Base-by-base conservation (phyloP, 2,888 invertebrate species). In the Dolomedes plantarius region DNA sequence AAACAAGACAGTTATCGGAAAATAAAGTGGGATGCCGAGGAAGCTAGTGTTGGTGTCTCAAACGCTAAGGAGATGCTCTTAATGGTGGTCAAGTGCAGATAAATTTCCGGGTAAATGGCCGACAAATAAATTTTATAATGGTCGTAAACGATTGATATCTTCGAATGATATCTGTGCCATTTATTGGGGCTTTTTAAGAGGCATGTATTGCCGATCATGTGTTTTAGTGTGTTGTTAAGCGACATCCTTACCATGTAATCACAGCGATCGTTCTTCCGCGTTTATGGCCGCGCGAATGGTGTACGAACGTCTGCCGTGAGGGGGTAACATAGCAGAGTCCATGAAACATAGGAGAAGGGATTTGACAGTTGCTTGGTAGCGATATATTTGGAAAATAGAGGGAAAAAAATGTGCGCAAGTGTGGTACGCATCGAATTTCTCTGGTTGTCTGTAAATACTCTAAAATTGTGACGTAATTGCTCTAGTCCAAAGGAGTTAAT, bases 111-210 rank as follows among this genome's bases (percentile, higher is more conserved):
- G 73, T 85, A 72, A 85, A 77, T 77, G 83, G 73, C 83, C 56
- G 56, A 85, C 83, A 85, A 77, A 85, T 85, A 85, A 85, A 85
- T 85, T 85, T 85, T 85, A 85, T 85, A 85, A 85, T 85, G 83
- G 71, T 85, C 83, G 83, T 85, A 85, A 85, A 85, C 83, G 83
- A 85, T 77, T 77, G 83, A 77, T 85, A 85, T 85, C 77, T 85
- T 46, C 73, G 67, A 85, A 73, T 77, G 77, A 73, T 85, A 77
- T 77, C 77, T 73, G 65, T 72, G 69, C 71, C 77, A 72, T 85
- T 85, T 85, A 85, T 85, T 77, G 76, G 72, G 29, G 77, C 23
- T 23, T 85, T 85, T 85, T 77, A 77, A 85, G 77, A 77, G 77
- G 77, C 56, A 68, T 73, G 77, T 77, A 85, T 85, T 67, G 83